phyloP scores from a whole-genome alignment of 2,797 vertebrate species.

The Salarias fasciatus region DNA sequence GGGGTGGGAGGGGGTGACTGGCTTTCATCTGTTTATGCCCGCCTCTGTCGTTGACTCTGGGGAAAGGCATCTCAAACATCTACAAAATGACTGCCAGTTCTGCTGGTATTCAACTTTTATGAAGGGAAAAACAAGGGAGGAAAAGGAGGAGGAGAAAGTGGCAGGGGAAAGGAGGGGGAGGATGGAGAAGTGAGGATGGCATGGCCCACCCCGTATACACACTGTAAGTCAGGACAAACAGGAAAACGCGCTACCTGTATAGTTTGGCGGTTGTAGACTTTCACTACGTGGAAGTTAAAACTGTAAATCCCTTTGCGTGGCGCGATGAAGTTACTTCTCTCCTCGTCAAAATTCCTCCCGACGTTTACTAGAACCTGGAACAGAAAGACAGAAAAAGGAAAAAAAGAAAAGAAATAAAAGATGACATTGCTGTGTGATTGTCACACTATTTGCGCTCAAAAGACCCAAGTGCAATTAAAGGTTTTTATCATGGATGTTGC shows the following conservation, averaged over 20 bases:
- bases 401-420: slow-evolving; percentile 2
- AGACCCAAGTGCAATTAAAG: too few species aligned
- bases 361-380: slow-evolving; percentile 94
- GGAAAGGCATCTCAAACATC: slow-evolving; percentile 43
- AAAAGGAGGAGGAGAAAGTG: neutral
- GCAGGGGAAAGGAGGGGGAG: neutral
- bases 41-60: slow-evolving; percentile 31
- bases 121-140: neutral
- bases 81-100: slow-evolving; percentile 43
- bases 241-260: slow-evolving; percentile 88
- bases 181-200: too few species aligned
- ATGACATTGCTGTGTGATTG: neutral
- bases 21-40: slow-evolving; percentile 56
- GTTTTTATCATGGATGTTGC: too few species aligned
- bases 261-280: slow-evolving; percentile 99
- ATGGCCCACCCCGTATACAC: slow-evolving; percentile 7
- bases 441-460: too few species aligned
- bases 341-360: slow-evolving; percentile 94
- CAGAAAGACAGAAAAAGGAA: slow-evolving; percentile 24
- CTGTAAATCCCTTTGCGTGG: slow-evolving; percentile 99
- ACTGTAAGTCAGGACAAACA: neutral
- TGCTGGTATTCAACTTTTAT: slow-evolving; percentile 40
- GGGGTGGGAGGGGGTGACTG: slow-evolving; percentile 10
- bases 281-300: slow-evolving; percentile 99
- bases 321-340: slow-evolving; percentile 95